Conservation (phyloP, 2,797 vertebrate species). For the Manis crassicaudata region DNA sequence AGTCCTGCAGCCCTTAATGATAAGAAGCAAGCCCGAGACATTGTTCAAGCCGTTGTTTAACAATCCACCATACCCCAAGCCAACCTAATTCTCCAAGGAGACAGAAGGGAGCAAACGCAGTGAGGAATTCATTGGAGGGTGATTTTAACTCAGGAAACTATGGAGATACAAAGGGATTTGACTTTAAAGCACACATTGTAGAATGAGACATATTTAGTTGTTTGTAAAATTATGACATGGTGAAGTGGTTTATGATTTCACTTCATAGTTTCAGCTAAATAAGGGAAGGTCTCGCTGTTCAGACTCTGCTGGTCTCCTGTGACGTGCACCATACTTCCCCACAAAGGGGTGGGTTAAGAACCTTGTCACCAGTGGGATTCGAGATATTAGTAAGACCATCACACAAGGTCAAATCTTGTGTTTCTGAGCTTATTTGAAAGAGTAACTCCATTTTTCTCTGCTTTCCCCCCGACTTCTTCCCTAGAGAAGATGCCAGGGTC, state of each 20-base stretch:
- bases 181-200: neutral
- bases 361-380: neutral
- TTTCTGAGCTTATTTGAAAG: neutral
- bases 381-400: neutral
- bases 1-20: neutral
- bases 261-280: neutral
- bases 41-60: neutral
- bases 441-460: neutral
- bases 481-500: neutral
- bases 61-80: accelerated
- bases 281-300: neutral
- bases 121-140: neutral
- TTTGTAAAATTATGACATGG: neutral
- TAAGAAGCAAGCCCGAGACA: neutral
- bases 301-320: neutral
- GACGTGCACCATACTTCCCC: neutral
- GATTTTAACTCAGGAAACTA: neutral
- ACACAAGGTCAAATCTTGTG: neutral
- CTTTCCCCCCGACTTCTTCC: neutral
- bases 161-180: neutral
- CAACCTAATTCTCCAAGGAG: neutral
- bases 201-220: neutral
- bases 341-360: neutral
- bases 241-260: neutral
- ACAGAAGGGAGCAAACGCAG: neutral